phyloP scores from a whole-genome alignment of 2,888 invertebrate genomes.

The Horisme vitalbata region DNA sequence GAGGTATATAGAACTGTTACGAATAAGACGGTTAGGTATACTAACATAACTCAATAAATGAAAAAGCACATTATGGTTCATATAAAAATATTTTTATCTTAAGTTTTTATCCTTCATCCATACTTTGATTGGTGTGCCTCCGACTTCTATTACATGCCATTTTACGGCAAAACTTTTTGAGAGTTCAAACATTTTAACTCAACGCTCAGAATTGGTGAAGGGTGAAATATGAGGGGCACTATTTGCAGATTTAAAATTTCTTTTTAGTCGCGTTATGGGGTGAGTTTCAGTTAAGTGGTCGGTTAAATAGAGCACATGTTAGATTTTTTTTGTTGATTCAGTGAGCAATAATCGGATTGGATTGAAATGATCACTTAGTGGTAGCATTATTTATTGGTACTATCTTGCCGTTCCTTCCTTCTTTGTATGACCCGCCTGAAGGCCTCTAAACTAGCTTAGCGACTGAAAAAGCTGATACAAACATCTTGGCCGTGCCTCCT shows the following conservation, averaged over 20 bases:
- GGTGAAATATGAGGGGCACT: slow-evolving; percentile 70
- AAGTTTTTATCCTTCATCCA: slow-evolving; percentile 13
- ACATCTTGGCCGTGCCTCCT: no score
- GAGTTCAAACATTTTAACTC: slow-evolving; percentile 62
- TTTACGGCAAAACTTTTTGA: slow-evolving; percentile 55
- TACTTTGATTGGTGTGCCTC: no score
- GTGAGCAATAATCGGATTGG: slow-evolving; percentile 18
- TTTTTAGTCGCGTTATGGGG: slow-evolving; percentile 52
- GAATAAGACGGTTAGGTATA: no score
- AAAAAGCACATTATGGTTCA: no score
- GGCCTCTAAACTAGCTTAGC: no score
- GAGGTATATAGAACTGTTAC: no score
- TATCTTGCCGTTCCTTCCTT: no score
- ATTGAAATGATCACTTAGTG: slow-evolving; percentile 8
- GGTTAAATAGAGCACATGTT: slow-evolving; percentile 54
- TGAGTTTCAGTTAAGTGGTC: slow-evolving; percentile 47
- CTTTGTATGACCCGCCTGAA: no score
- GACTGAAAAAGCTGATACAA: no score
- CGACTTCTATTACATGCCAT: slow-evolving; percentile 41
- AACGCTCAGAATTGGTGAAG: slow-evolving; percentile 52
- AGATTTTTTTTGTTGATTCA: slow-evolving; percentile 31
- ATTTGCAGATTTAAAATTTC: slow-evolving; percentile 69
- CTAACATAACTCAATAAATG: no score
- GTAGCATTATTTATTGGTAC: background rate
- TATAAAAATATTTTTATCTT: background rate